phyloP scores from a whole-genome alignment of 1,140 invertebrate species.

The Hypothenemus hampei region DNA sequence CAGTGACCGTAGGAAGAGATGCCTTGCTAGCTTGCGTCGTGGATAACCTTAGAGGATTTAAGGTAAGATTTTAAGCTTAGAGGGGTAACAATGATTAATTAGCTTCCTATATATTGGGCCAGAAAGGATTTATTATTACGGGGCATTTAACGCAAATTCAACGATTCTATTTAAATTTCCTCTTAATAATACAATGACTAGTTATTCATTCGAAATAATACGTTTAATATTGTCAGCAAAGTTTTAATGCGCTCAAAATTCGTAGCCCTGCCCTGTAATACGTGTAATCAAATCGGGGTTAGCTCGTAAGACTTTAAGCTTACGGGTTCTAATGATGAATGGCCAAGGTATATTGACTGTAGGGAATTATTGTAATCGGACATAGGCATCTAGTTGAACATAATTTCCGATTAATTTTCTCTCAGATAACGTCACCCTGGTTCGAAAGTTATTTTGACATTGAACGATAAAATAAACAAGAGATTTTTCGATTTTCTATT shows the following conservation, averaged over 20 bases:
- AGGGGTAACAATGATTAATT: slow-evolving; percentile 25
- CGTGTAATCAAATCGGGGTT: slow-evolving; percentile 1
- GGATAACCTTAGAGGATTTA: slow-evolving; percentile 82
- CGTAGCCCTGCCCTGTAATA: not conserved
- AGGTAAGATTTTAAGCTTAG: slow-evolving; percentile 57
- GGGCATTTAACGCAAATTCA: too few relatives aligned
- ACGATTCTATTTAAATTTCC: too few relatives aligned
- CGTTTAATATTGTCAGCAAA: too few relatives aligned
- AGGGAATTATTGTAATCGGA: slow-evolving; percentile 11
- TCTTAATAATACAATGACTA: too few relatives aligned
- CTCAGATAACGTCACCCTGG: not conserved
- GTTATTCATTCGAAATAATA: too few relatives aligned
- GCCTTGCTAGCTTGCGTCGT: slow-evolving; percentile 91
- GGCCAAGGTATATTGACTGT: slow-evolving; percentile 13
- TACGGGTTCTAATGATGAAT: slow-evolving; percentile 10
- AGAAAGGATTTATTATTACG: slow-evolving; percentile 11
- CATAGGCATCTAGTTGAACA: slow-evolving; percentile 9
- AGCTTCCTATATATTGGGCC: slow-evolving; percentile 15
- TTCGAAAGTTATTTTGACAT: too few relatives aligned
- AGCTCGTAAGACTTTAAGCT: slow-evolving; percentile 6
- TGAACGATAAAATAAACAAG: too few relatives aligned
- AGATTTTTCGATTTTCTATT: too few relatives aligned
- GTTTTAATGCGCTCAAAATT: too few relatives aligned
- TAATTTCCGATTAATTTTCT: slow-evolving; percentile 12
- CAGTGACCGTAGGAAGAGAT: slow-evolving; percentile 82